Base-by-base conservation (phyloP, 1,140 invertebrate genomes). In the Brachionus sp. region DNA sequence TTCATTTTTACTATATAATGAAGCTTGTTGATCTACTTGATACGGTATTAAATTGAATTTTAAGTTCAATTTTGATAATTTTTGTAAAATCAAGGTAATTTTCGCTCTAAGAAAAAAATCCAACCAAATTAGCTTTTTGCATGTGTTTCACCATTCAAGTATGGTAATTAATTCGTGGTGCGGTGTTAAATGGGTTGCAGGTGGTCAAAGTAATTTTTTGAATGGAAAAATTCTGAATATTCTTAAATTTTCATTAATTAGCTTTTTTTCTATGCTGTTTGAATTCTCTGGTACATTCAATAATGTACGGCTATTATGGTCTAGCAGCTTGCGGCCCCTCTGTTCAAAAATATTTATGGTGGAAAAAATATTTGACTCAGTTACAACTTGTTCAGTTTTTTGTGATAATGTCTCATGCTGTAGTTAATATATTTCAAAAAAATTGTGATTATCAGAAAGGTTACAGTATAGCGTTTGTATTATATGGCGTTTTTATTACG, bases 301-400 rank as follows among this genome's bases (percentile, higher is more conserved):
- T 94, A 4, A 95, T 95, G 93, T 95, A 95, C 86, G 88, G 90
- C 25, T 93, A 95, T 86, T 95, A 95, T 86, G 87, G 89, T 92
- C 83, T 89, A 91, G 57, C 92, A 91, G n/a, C 91, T 90, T 2
- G 91, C 91, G 89, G 87, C 86, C 73, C 88, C 7, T 75, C 85
- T 6, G 85, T 88, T 84, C 87, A 89, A 68, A 88, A 88, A 53
- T 89, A 89, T 80, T 85, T 90, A 5, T 90, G 89, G 88, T 90
- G 89, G 89, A 90, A 90, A 85, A 86, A 86, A 77, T 90, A 90
- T 84, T 83, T 90, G 13, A 90, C 89, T 10, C 85, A 84, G 77
- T 78, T 88, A 29, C 87, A 88, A 83, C 70, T 88, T 53, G 87
- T 83, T 46, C 82, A 83, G 73, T 83, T 83, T 75, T 23, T 64